Percentiles rank a stretch among this genome's conserved stretches.
Evolutionary conservation across 2,888 invertebrate genomes (phyloP).

Genomic region (Glaucopsyche alexis): DNA sequence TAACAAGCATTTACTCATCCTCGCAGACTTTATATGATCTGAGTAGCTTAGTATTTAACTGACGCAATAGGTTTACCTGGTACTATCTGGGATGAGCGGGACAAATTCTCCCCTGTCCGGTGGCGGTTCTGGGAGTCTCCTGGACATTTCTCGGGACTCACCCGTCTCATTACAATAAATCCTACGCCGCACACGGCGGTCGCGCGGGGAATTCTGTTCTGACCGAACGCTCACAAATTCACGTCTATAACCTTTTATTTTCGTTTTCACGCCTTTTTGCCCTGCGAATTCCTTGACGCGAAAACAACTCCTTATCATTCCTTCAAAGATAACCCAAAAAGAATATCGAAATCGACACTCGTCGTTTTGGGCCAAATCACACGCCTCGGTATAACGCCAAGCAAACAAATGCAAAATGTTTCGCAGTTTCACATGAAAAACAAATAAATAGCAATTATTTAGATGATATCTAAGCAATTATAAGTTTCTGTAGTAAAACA

Average conservation of each 20-base stretch:
- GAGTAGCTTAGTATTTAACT: not conserved
- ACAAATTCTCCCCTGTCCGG: constrained; percentile 28
- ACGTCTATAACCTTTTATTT: constrained; percentile 77
- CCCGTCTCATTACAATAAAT: constrained; percentile 75
- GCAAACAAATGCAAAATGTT: constrained; percentile 51
- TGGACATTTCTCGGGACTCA: constrained; percentile 69
- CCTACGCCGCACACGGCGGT: constrained; percentile 79
- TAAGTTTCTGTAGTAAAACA: not conserved
- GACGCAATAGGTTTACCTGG: not conserved
- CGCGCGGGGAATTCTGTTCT: constrained; percentile 77
- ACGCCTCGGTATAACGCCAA: constrained; percentile 59
- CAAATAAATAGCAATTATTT: not conserved
- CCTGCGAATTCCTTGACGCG: constrained; percentile 73
- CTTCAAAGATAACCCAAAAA: constrained; percentile 73
- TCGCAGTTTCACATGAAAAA: constrained; percentile 21
- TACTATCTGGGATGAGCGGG: constrained; percentile 35
- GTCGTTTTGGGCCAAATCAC: constrained; percentile 68
- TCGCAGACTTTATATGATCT: not conserved
- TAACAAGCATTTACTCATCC: not conserved
- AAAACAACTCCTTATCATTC: constrained; percentile 79
- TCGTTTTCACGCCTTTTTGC: constrained; percentile 79
- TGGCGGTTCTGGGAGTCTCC: constrained; percentile 65
- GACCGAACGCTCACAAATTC: constrained; percentile 79
- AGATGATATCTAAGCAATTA: not conserved
- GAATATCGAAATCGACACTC: constrained; percentile 61